phyloP scores from a whole-genome alignment of 2,888 invertebrate genomes.

The Eucera pruinosa region DNA sequence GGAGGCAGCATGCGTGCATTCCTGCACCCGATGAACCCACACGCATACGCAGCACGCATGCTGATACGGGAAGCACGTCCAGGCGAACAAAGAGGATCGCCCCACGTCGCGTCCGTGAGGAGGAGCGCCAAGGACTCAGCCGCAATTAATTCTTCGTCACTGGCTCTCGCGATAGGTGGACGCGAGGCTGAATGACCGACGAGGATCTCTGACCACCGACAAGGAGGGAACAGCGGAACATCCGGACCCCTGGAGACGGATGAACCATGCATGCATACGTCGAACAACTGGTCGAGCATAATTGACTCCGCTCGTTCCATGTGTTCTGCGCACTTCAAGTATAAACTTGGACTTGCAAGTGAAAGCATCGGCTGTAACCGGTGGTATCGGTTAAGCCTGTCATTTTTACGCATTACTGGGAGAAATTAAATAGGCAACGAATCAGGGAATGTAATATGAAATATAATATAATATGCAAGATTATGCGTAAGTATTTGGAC shows the following conservation, averaged over 20 bases:
- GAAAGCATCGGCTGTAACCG: too few species aligned
- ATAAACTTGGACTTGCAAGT: too few species aligned
- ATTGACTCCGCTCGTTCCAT: slow-evolving; percentile 56
- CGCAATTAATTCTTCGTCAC: slow-evolving; percentile 74
- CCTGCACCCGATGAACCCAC: slow-evolving; percentile 56
- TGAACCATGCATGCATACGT: slow-evolving; percentile 50
- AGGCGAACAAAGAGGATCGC: slow-evolving; percentile 70
- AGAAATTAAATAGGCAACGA: too few species aligned
- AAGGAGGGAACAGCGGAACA: slow-evolving; percentile 57
- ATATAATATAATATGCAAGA: too few species aligned
- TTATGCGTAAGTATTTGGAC: too few species aligned
- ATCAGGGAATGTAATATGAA: too few species aligned
- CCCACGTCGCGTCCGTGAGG: slow-evolving; percentile 65
- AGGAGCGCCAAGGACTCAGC: slow-evolving; percentile 71
- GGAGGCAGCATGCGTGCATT: slow-evolving; percentile 37
- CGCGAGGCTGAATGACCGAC: slow-evolving; percentile 45
- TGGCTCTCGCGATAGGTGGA: slow-evolving; percentile 60
- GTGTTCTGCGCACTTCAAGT: slow-evolving; percentile 12
- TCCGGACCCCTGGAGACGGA: slow-evolving; percentile 62
- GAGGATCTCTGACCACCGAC: slow-evolving; percentile 30
- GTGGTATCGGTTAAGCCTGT: too few species aligned
- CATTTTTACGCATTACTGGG: too few species aligned
- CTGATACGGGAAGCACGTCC: slow-evolving; percentile 68
- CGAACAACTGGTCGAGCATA: slow-evolving; percentile 59
- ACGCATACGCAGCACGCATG: slow-evolving; percentile 36